Evolutionary conservation across 2,113 vertebrate species (phyloP).

Genomic region (Colossoma macropomum): DNA sequence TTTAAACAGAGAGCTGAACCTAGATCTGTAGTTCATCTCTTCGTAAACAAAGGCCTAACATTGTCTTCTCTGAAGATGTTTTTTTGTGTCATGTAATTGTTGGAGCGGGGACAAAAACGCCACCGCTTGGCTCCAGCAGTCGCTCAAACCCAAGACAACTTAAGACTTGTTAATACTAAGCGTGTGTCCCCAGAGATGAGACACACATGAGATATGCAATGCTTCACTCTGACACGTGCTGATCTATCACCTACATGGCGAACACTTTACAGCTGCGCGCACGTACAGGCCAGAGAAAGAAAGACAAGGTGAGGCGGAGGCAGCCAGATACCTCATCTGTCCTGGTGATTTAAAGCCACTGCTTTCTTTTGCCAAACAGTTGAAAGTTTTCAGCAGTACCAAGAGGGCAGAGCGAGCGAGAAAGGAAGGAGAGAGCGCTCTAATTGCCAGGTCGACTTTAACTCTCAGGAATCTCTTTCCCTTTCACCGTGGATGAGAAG

Average conservation of each 20-base stretch:
- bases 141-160: not conserved
- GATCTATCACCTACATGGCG: slow-evolving; percentile 11
- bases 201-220: not conserved
- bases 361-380: slow-evolving; percentile 1
- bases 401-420: not conserved
- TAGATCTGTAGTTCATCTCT: too few species aligned
- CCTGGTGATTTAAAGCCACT: slow-evolving; percentile 27
- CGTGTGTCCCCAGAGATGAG: not conserved
- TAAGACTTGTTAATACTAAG: not conserved
- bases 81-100: not conserved
- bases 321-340: slow-evolving; percentile 40
- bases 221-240: not conserved
- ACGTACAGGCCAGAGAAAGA: not conserved
- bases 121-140: not conserved
- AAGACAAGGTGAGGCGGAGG: not conserved
- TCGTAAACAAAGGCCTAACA: too few species aligned
- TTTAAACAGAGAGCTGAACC: too few species aligned
- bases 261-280: not conserved
- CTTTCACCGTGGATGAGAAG: slow-evolving; percentile 27
- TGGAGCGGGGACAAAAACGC: not conserved
- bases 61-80: not conserved
- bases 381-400: slow-evolving; percentile 32
- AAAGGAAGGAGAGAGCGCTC: not conserved
- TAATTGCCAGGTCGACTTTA: slow-evolving; percentile 48
- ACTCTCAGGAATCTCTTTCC: slow-evolving; percentile 45